Base-by-base conservation (phyloP, 23 tunicate genomes). In the Clavelina lepadiformis region DNA sequence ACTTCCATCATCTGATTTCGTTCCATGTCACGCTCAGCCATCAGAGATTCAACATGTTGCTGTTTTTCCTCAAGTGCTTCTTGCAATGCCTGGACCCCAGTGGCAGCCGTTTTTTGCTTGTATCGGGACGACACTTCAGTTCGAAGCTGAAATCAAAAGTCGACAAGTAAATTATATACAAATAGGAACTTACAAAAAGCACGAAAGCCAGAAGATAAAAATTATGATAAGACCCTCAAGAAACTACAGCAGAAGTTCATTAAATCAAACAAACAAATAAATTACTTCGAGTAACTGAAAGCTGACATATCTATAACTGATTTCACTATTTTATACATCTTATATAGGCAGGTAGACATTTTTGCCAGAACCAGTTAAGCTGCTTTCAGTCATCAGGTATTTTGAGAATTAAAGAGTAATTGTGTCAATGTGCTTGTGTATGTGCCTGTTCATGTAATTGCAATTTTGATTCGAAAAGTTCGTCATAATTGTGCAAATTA, bases 21-120 rank as follows among this genome's bases (percentile, higher is more conserved):
- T 34, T 92, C 98, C 81, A 84, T 46, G 69, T 92, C 98, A 31
- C 99, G 34, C 63, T 93, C 99, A 3, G 68, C 88, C 32, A 93
- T 56, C 51, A 93, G 60, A 26, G 82, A 69, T 32, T 88, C 99
- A 13, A 93, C 94, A 65, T 93, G 99, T 56, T 93, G 82, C 74
- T 93, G 89, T 61, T 93, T 93, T 65, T 93, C 99, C 28, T 72
- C 65, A 49, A 93, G 61, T 19, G 80, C 88, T 47, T 80, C 94
- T 56, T 85, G 88, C 60, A 88, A 27, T 1, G 96, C 96, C 13
- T 86, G 73, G 32, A 76, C 59, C 30, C 78, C 88, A 0, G 64
- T 56, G 8, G 77, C 27, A 20, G 88, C 46, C 0, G 96, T 88
- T 58, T 88, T 88, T 59, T 83, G 79, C 38, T 74, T 68, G 67